phyloP scores from a whole-genome alignment of 2,113 vertebrate species.

The Scartelaos histophorus region DNA sequence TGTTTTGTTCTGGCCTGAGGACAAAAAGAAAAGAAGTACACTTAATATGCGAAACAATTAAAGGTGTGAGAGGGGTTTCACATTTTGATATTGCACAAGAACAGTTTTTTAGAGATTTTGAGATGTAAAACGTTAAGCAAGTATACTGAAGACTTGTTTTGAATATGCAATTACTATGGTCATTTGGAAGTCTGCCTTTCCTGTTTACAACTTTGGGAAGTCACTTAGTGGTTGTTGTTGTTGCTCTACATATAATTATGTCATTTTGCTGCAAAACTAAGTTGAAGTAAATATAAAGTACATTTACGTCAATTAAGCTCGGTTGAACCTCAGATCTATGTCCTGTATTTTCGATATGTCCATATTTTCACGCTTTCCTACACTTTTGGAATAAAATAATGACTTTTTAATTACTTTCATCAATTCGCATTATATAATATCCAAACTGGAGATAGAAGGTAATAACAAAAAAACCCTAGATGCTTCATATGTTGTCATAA shows the following conservation, averaged over 20 bases:
- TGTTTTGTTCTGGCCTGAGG: conserved; percentile 41
- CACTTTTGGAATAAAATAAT: too few relatives aligned
- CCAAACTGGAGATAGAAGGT: background rate
- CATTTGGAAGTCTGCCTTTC: conserved; percentile 6
- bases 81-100: conserved; percentile 34
- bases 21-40: conserved; percentile 90
- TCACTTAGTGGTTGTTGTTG: background rate
- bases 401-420: background rate
- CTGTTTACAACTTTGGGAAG: conserved; percentile 9
- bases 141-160: conserved; percentile 32
- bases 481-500: conserved; percentile 3
- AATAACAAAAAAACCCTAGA: background rate
- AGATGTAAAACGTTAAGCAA: conserved; percentile 40
- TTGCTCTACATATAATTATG: background rate
- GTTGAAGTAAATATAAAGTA: background rate
- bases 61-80: conserved; percentile 98
- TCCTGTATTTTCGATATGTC: background rate
- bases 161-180: background rate
- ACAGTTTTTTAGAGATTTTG: conserved; percentile 77
- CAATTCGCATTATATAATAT: background rate
- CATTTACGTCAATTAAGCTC: background rate
- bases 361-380: background rate
- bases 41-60: conserved; percentile 90
- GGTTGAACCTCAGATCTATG: background rate
- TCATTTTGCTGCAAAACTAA: background rate